Conservation (phyloP, 2,888 invertebrate genomes). For the Drosophila demipolita region DNA sequence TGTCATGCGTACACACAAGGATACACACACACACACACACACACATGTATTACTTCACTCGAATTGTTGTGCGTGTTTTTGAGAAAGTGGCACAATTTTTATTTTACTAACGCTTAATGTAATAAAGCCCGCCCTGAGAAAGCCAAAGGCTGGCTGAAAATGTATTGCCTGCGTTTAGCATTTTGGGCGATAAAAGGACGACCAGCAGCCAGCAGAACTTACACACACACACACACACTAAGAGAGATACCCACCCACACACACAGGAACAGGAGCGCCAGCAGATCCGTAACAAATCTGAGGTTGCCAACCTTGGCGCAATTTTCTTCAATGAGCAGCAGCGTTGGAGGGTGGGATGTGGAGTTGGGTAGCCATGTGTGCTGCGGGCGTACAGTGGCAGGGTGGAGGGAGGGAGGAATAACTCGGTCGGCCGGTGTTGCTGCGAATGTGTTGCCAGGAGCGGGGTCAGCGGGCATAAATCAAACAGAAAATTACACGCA, state of each 20-base stretch:
- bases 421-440: constrained; percentile 13
- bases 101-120: constrained; percentile 80
- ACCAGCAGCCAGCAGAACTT: constrained; percentile 51
- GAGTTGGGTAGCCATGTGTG: constrained; percentile 50
- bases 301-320: constrained; percentile 66
- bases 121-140: constrained; percentile 76
- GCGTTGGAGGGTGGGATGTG: not conserved
- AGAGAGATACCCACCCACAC: not conserved
- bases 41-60: not conserved
- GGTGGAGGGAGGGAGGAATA: too few species aligned
- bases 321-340: not conserved
- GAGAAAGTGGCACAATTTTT: constrained; percentile 79
- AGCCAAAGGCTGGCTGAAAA: constrained; percentile 51
- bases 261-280: constrained; percentile 7
- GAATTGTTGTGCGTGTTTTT: constrained; percentile 69
- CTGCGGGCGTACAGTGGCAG: constrained; percentile 1
- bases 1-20: constrained; percentile 35
- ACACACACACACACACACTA: constrained; percentile 6
- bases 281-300: constrained; percentile 70
- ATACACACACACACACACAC: constrained; percentile 22
- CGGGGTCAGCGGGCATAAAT: constrained; percentile 81
- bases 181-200: constrained; percentile 73
- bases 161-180: constrained; percentile 80
- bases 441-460: constrained; percentile 53
- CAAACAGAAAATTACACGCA: constrained; percentile 83